A percentile compares a stretch with the other conserved stretches of the same genome.
phyloP scores from a whole-genome alignment of 1,140 invertebrate species.

The Panulirus ornatus region DNA sequence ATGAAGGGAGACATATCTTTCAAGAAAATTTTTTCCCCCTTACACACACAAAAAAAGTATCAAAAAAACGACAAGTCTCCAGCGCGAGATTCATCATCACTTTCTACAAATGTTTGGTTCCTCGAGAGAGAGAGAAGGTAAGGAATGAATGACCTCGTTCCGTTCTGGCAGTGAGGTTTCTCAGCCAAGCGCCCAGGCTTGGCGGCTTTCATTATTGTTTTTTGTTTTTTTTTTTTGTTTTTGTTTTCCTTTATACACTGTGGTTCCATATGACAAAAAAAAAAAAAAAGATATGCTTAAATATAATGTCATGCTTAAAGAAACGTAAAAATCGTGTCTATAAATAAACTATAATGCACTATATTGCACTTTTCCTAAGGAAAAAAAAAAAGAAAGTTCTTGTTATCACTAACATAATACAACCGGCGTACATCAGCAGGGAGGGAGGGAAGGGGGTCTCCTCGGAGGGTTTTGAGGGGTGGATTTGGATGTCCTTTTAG shows the following conservation, averaged over 20 bases:
- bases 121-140: neutral
- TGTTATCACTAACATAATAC: slow-evolving; percentile 66
- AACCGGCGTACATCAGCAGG: slow-evolving; percentile 55
- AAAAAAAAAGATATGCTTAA: slow-evolving; percentile 24
- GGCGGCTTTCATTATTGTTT: too few species aligned
- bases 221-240: too few species aligned
- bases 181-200: neutral
- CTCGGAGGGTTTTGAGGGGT: neutral
- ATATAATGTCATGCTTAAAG: slow-evolving; percentile 69
- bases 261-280: neutral
- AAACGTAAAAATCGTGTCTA: slow-evolving; percentile 54
- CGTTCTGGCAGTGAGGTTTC: slow-evolving; percentile 49
- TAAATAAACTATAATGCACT: slow-evolving; percentile 71
- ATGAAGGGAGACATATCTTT: neutral
- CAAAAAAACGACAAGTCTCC: slow-evolving; percentile 23
- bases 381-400: slow-evolving; percentile 35
- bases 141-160: slow-evolving; percentile 18
- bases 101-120: slow-evolving; percentile 34
- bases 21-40: neutral
- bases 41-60: neutral
- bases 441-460: neutral
- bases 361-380: slow-evolving; percentile 68
- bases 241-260: neutral
- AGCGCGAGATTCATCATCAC: slow-evolving; percentile 44
- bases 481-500: neutral